A percentile compares a stretch with the other conserved stretches of the same genome.
Conservation (phyloP, 2,888 invertebrate species). For the Arge pagana region DNA sequence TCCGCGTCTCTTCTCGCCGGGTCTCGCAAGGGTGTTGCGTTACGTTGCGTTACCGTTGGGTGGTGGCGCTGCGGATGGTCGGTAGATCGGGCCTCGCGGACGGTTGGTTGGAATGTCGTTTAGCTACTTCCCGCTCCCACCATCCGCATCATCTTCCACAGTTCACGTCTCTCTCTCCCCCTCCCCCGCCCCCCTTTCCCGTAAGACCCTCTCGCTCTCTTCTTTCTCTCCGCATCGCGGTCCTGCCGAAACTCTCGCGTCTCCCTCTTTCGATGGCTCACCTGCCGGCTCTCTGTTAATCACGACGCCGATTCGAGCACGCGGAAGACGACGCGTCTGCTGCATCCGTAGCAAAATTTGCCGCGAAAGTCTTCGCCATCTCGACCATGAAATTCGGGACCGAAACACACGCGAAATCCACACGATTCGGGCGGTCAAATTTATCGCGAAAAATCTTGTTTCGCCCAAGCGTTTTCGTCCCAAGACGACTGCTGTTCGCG, state of each 20-base stretch:
- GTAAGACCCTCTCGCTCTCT: not conserved
- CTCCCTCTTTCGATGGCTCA: slow-evolving; percentile 8
- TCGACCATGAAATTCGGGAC: no score
- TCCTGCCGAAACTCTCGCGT: slow-evolving; percentile 22
- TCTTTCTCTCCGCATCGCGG: slow-evolving; percentile 12
- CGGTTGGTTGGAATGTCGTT: slow-evolving; percentile 54
- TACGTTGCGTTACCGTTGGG: slow-evolving; percentile 57
- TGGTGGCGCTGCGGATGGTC: slow-evolving; percentile 53
- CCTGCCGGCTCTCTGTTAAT: slow-evolving; percentile 3
- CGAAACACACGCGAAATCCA: no score
- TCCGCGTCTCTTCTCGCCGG: no score
- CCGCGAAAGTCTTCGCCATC: no score
- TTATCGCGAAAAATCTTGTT: no score
- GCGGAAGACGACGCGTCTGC: no score
- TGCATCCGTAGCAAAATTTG: no score
- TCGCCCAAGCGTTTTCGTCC: no score
- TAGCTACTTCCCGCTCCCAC: slow-evolving; percentile 55
- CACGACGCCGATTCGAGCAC: no score
- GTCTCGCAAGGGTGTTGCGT: slow-evolving; percentile 50
- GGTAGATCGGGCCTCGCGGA: slow-evolving; percentile 17
- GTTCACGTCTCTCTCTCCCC: slow-evolving; percentile 4
- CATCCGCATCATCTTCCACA: slow-evolving; percentile 35
- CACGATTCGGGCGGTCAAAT: no score
- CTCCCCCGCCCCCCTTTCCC: not conserved
- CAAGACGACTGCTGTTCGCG: no score